Base-by-base conservation (phyloP, 2,797 vertebrate species). In the Trematomus bernacchii region DNA sequence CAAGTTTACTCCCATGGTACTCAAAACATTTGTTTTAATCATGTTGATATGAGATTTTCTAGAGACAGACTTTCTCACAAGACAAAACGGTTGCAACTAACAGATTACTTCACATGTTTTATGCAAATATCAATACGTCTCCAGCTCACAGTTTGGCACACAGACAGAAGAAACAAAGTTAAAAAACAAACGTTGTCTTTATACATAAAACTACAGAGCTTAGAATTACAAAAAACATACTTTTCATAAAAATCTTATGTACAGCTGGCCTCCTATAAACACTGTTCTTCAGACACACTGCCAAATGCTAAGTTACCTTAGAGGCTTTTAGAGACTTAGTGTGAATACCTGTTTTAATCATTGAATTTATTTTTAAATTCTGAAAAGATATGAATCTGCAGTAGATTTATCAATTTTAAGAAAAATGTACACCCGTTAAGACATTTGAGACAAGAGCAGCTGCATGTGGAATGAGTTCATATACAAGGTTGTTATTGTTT, bases 221-320 rank as follows among this genome's bases (percentile, higher is more conserved):
- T 37, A 14, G 30, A 70, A 47, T 61, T 1, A 75, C 13, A 48
- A 63, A 66, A 43, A 64, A 63, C 63, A 76, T 71, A 80, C 58
- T 82, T 87, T 85, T 75, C 15, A 87, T 88, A 87, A 85, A 94
- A 92, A 77, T 89, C 86, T 89, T 93, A 93, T 93, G 71, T 94
- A 93, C 91, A 92, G 12, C 33, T 66, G 77, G 62, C 66, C 67
- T 72, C 71, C 83, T 11, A 57, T 33, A 66, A 3, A 53, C 16
- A 48, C 71, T 18, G n/a, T 68, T 70, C 64, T 69, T 55, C 9
- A 1, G 46, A 69, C 42, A 50, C 43, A 27, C 27, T 27, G 27
- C 23, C 27, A 27, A 44, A 18, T 12, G 42, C 16, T 19, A 14
- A 13, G 8, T 52, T 1, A 15, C 50, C 19, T 33, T 6, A 27